Evolutionary conservation across 2,113 vertebrate genomes (phyloP).

Genomic region (Neofelis nebulosa): DNA sequence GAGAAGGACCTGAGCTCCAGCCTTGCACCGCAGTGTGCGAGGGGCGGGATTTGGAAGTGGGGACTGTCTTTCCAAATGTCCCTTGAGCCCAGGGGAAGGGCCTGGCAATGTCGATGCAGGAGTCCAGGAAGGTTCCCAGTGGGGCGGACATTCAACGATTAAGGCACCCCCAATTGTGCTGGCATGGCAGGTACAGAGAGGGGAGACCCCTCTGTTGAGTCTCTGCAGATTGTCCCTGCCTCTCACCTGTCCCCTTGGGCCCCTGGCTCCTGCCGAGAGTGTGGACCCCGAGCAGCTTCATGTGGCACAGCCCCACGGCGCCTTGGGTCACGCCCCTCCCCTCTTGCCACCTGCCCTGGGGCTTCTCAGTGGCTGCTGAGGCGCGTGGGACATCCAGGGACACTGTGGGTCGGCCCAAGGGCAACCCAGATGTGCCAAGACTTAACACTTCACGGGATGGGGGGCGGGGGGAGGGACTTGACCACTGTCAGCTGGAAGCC

Average conservation of each 20-base stretch:
- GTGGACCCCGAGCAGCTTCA: accelerated
- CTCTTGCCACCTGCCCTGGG: background rate
- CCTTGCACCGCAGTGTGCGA: accelerated
- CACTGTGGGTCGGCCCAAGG: background rate
- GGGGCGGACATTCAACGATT: accelerated
- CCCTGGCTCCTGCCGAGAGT: background rate
- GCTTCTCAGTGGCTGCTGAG: background rate
- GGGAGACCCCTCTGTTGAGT: accelerated
- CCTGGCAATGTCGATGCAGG: background rate
- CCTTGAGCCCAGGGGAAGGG: background rate
- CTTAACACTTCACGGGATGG: accelerated
- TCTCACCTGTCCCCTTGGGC: background rate
- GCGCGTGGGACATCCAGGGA: background rate
- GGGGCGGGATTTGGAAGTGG: background rate
- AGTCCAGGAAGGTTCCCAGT: background rate
- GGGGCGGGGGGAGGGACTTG: accelerated
- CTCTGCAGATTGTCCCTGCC: background rate
- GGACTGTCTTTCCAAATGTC: background rate
- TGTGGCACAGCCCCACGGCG: accelerated
- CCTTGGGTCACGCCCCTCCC: accelerated
- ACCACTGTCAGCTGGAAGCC: background rate
- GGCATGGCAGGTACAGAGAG: accelerated
- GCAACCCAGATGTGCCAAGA: background rate
- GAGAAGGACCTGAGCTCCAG: background rate
- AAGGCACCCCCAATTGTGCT: background rate